Conservation (phyloP, 2,113 vertebrate species). For the Pagrus major region DNA sequence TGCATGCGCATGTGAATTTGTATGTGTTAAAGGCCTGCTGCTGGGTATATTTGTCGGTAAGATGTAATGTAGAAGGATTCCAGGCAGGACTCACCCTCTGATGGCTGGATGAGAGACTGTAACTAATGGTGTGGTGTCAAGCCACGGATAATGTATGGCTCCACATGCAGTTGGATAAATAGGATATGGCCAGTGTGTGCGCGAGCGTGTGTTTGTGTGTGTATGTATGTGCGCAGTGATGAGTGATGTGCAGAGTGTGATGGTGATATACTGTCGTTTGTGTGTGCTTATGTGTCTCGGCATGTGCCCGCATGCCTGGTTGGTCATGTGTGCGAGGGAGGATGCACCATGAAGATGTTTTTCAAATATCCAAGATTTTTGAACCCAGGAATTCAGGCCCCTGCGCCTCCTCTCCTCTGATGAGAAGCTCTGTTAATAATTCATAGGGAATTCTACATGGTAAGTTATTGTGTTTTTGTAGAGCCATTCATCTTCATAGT, state of each 20-base stretch:
- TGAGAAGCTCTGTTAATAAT: constrained; percentile 75
- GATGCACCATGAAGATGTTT: constrained; percentile 37
- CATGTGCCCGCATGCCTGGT: constrained; percentile 35
- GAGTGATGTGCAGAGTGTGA: constrained; percentile 44
- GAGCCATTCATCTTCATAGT: constrained; percentile 77
- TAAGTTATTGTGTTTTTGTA: constrained; percentile 75
- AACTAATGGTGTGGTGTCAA: constrained; percentile 76
- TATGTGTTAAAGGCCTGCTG: constrained; percentile 7
- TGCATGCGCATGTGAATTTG: constrained; percentile 6
- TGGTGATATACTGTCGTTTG: constrained; percentile 47
- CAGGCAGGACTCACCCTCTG: constrained; percentile 48
- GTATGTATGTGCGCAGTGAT: constrained; percentile 21
- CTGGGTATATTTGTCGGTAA: constrained; percentile 39
- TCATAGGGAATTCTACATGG: constrained; percentile 62
- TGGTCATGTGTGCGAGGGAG: constrained; percentile 31
- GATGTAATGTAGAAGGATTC: constrained; percentile 46
- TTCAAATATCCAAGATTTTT: constrained; percentile 35
- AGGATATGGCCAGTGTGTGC: constrained; percentile 60
- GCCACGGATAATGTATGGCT: constrained; percentile 69
- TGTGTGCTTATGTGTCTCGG: constrained; percentile 32
- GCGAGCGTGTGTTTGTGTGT: constrained; percentile 12
- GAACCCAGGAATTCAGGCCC: constrained; percentile 20
- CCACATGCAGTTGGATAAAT: constrained; percentile 72
- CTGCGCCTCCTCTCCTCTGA: constrained; percentile 44
- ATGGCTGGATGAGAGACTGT: constrained; percentile 71